A percentile compares a stretch with the other conserved stretches of the same genome.
phyloP scores from a whole-genome alignment of 1,140 invertebrate genomes.

The Meteorus sp. region DNA sequence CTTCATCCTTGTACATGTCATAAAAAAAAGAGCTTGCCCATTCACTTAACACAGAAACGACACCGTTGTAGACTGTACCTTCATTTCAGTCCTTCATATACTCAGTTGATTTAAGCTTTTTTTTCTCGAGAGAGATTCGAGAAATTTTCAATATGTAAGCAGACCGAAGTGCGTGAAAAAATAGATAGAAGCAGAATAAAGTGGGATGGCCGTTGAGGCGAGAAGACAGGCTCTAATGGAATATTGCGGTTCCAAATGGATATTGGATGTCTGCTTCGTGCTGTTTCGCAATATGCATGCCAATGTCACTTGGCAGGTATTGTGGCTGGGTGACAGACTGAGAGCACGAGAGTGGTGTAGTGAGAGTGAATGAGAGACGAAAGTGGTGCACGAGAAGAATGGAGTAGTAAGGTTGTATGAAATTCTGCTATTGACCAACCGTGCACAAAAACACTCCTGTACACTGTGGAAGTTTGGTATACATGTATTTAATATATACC shows the following conservation, averaged over 20 bases:
- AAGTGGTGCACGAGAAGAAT: not conserved
- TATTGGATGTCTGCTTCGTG: slow-evolving; percentile 31
- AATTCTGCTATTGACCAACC: slow-evolving; percentile 22
- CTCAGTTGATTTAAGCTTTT: not conserved
- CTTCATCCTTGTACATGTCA: no score
- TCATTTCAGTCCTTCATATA: not conserved
- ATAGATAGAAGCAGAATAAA: no score
- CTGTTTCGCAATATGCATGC: slow-evolving; percentile 33
- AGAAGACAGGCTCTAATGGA: slow-evolving; percentile 28
- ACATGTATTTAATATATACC: no score
- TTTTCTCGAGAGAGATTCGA: slow-evolving; percentile 9
- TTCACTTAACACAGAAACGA: no score
- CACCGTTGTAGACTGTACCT: not conserved
- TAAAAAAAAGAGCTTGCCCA: no score
- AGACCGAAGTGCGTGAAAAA: not conserved
- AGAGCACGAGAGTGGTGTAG: not conserved
- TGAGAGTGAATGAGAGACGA: no score
- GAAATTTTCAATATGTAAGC: slow-evolving; percentile 28
- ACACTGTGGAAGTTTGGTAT: not conserved
- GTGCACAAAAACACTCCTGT: not conserved
- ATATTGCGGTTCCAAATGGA: slow-evolving; percentile 34
- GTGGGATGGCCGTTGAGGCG: slow-evolving; percentile 12
- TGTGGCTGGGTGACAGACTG: no score
- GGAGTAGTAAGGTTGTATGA: slow-evolving; percentile 14
- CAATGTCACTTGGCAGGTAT: slow-evolving; percentile 27